Evolutionary conservation across 1,140 invertebrate species (phyloP).

Genomic region (Mycetomoellerius zeteki): DNA sequence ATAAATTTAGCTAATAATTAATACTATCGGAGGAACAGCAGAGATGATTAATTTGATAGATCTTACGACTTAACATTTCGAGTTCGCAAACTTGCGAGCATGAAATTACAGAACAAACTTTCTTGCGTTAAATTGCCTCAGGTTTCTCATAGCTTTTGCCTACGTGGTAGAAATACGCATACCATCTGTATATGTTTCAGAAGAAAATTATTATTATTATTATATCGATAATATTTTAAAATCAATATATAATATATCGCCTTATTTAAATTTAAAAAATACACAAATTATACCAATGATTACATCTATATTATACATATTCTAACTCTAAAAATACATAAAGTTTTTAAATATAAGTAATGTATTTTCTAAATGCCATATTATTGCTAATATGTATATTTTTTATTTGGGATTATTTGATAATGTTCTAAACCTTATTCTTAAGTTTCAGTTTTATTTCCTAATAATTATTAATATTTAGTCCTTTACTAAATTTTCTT

Average conservation of each 20-base stretch:
- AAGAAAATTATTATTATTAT: conserved; percentile 41
- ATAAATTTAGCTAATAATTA: conserved; percentile 46
- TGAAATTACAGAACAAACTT: conserved; percentile 47
- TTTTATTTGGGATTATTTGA: not conserved
- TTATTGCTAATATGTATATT: not conserved
- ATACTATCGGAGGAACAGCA: conserved; percentile 47
- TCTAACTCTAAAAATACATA: not conserved
- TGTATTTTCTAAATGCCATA: not conserved
- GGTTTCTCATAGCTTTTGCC: conserved; percentile 29
- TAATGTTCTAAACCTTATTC: not conserved
- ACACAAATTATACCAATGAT: not conserved
- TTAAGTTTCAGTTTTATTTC: not conserved
- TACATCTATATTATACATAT: not conserved
- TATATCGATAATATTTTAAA: conserved; percentile 2
- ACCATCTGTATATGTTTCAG: not conserved
- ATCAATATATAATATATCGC: not conserved
- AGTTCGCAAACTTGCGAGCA: conserved; percentile 37
- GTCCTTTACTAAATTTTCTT: not conserved
- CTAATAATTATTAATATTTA: conserved; percentile 14
- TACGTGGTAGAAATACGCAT: conserved; percentile 23
- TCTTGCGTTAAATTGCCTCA: conserved; percentile 50
- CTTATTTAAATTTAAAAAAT: not conserved
- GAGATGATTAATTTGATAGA: conserved; percentile 54
- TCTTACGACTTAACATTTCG: conserved; percentile 49
- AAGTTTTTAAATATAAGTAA: not conserved